Evolutionary conservation across 2,797 vertebrate species (phyloP).

Genomic region (Huso huso): DNA sequence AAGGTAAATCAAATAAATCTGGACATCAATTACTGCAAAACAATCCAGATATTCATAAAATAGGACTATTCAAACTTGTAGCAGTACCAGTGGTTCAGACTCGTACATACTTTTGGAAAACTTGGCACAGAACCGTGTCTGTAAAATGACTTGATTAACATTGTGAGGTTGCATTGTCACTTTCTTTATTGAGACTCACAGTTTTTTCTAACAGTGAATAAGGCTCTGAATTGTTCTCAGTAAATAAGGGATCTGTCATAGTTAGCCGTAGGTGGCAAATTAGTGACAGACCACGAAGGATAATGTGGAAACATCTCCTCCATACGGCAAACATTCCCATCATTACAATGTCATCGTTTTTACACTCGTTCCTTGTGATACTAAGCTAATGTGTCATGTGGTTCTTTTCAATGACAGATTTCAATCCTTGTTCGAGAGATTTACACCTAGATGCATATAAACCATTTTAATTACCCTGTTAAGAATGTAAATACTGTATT

Average conservation of each 20-base stretch:
- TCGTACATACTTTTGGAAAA: too few species aligned
- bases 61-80: too few species aligned
- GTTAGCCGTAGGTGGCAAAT: conserved; percentile 48
- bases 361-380: conserved; percentile 10
- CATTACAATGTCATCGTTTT: background rate
- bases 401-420: conserved; percentile 27
- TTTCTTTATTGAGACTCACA: conserved; percentile 36
- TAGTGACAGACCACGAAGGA: conserved; percentile 48
- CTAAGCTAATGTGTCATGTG: conserved; percentile 12
- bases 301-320: conserved; percentile 16
- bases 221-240: conserved; percentile 46
- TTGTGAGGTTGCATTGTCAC: conserved; percentile 51
- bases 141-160: conserved; percentile 42
- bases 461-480: too few species aligned
- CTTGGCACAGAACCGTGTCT: conserved; percentile 20
- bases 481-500: too few species aligned
- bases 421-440: conserved; percentile 24
- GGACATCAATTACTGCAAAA: too few species aligned
- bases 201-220: conserved; percentile 37
- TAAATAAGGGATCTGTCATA: conserved; percentile 43
- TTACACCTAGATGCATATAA: too few species aligned
- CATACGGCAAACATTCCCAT: conserved; percentile 1
- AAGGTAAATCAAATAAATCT: too few species aligned
- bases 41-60: too few species aligned
- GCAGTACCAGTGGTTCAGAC: too few species aligned